phyloP scores from a whole-genome alignment of 2,888 invertebrate genomes.

The Drosophila mimetica region DNA sequence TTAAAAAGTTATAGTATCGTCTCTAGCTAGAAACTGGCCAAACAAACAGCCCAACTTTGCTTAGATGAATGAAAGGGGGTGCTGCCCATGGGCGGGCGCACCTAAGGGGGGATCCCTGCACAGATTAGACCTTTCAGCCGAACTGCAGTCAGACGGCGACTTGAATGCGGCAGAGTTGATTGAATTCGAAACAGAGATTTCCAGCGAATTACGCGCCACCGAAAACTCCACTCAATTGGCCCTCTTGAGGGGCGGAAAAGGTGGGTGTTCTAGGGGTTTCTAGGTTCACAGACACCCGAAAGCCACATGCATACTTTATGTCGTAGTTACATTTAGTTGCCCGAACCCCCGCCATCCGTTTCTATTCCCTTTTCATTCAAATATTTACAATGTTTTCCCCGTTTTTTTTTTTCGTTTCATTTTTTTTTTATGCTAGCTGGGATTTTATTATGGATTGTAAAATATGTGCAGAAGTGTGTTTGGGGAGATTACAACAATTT shows the following conservation, averaged over 20 bases:
- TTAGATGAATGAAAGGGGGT: background rate
- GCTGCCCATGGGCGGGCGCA: background rate
- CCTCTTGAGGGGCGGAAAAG: background rate
- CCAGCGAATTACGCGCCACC: conserved; percentile 69
- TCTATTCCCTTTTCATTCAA: conserved; percentile 43
- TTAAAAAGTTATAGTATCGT: too few species aligned
- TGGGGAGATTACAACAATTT: conserved; percentile 41
- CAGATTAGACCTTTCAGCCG: conserved; percentile 35
- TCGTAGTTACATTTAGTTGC: conserved; percentile 68
- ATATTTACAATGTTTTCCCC: conserved; percentile 57
- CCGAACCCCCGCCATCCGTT: background rate
- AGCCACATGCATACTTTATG: conserved; percentile 58
- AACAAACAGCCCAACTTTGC: background rate
- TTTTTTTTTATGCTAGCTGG: conserved; percentile 12
- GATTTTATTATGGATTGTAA: conserved; percentile 42
- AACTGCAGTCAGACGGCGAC: conserved; percentile 42
- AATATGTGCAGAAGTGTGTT: conserved; percentile 40
- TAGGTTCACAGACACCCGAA: conserved; percentile 34
- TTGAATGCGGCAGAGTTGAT: conserved; percentile 74
- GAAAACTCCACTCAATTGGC: conserved; percentile 59
- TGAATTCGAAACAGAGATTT: conserved; percentile 76
- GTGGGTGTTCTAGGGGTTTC: background rate
- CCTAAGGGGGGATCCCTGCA: conserved; percentile 9
- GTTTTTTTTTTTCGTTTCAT: background rate
- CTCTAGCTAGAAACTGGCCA: background rate